Base-by-base conservation (phyloP, 2,113 vertebrate genomes). In the Colistium nudipinnis region DNA sequence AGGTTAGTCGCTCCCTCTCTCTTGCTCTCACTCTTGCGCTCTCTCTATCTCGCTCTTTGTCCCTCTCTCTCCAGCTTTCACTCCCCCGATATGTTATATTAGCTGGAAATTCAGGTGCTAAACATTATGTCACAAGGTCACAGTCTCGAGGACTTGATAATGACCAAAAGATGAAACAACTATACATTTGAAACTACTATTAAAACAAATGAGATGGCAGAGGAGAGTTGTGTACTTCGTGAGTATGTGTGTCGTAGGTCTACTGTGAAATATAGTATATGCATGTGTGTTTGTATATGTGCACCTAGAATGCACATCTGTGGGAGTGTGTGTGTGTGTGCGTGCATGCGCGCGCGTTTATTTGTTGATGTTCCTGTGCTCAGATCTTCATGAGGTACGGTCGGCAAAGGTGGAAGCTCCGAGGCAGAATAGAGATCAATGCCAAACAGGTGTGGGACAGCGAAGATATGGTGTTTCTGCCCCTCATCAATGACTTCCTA, bases 341-440 rank as follows among this genome's bases (percentile, higher is more conserved):
- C 10, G 10, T 20, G 31, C 31, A 6, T 33, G 31, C 9, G 31
- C 31, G 31, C 31, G 19, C 13, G 44, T 74, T 8, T 76, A 41
- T 53, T n/a, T n/a, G n/a, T n/a, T n/a, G n/a, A 61, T 31, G 51
- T 82, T 63, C 30, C 17, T 83, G 62, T 51, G 4, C 60, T 31
- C 64, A 99, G 97, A 96, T 99, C 82, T 97, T 94, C 62, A 98
- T 99, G 96, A 96, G 94, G 84, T 98, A 97, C 0, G 97, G 97
- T 2, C 94, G 97, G 14, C 97, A 98, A 87, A 94, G 97, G 19
- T 99, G 97, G 97, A 98, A 95, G 88, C 91, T 99, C 12, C 91
- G 94, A 1, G 97, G 97, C 4, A 94, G 95, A 55, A 98, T 99
- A 2, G 97, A 98, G 87, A 88, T 95, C 41, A 98, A 98, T 24